Base-by-base conservation (phyloP, 2,113 vertebrate species). In the Scolopax mira region DNA sequence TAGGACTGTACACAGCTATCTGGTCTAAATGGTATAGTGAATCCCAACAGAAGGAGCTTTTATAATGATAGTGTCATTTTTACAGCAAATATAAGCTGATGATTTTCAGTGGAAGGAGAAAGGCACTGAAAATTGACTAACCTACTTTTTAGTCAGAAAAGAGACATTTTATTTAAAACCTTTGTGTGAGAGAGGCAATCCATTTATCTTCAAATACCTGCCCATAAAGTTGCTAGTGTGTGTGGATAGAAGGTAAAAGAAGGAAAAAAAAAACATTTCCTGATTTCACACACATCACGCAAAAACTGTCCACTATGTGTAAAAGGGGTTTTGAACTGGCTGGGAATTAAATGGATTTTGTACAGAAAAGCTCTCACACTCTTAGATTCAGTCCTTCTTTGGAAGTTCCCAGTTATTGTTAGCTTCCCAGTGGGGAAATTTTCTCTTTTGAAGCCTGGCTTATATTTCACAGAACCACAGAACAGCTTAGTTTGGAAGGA, bases 31-130 rank as follows among this genome's bases (percentile, higher is more conserved):
- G 13, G 49, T 69, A 73, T 52, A 12, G 61, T 58, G 88, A 96
- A 96, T 94, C 85, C 85, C 89, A 94, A 78, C 72, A 97, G 95
- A 95, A 95, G 75, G 58, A 94, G 91, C 85, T 97, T 96, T 97
- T 94, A 91, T 88, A 77, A 90, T 90, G 89, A 85, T 79, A 77
- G 82, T 72, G 73, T 82, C 79, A 89, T 95, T 97, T 96, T 94
- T 96, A 64, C 82, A 93, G 81, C 79, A 93, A 91, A 93, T 94
- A 94, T 57, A 94, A 73, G 69, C 31, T 74, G 57, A 82, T 96
- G 88, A 79, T 94, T 90, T 95, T 85, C 88, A 94, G 48, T 79
- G 54, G 79, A 85, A 90, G 71, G 37, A 94, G 91, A 90, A 93
- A 92, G 51, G 57, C 79, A 96, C 71, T 97, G 88, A 96, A 94